Evolutionary conservation across 2,113 vertebrate genomes (phyloP).

Genomic region (Ellobius talpinus): DNA sequence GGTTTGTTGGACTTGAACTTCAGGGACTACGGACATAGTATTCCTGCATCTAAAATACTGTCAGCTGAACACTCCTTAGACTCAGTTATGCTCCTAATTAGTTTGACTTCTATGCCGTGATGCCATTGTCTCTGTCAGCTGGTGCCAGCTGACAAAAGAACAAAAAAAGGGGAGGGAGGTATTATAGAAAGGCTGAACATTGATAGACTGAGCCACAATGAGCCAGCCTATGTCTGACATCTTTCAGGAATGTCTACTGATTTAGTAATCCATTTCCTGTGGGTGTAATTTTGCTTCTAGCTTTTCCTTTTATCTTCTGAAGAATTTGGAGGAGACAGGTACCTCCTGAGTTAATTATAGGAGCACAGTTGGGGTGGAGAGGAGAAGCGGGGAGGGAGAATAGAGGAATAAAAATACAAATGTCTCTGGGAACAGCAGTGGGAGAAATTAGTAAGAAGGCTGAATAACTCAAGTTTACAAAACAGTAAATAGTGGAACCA

Average conservation of each 20-base stretch:
- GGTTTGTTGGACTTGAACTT: conserved; percentile 36
- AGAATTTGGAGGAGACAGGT: conserved; percentile 57
- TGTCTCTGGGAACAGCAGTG: not conserved
- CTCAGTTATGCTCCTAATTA: conserved; percentile 57
- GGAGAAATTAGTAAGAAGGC: conserved; percentile 66
- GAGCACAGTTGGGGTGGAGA: not conserved
- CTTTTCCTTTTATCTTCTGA: conserved; percentile 64
- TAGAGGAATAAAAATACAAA: not conserved
- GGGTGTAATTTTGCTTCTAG: conserved; percentile 61
- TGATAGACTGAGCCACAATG: conserved; percentile 62
- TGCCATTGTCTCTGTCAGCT: conserved; percentile 65
- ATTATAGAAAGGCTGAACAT: conserved; percentile 5
- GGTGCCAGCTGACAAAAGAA: not conserved
- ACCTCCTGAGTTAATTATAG: conserved; percentile 58
- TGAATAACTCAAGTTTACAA: conserved; percentile 73
- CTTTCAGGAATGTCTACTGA: conserved; percentile 17
- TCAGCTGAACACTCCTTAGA: conserved; percentile 14
- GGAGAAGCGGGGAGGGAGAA: not conserved
- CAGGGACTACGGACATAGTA: not conserved
- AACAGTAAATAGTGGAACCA: conserved; percentile 67
- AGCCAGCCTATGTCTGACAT: conserved; percentile 65
- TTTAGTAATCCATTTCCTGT: conserved; percentile 66
- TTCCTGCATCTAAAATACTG: conserved; percentile 50
- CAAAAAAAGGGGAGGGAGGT: not conserved
- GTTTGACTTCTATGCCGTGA: conserved; percentile 14